A percentile compares a stretch with the other conserved stretches of the same genome.
Conservation (phyloP, 1,140 invertebrate genomes). For the Gryon sp. region DNA sequence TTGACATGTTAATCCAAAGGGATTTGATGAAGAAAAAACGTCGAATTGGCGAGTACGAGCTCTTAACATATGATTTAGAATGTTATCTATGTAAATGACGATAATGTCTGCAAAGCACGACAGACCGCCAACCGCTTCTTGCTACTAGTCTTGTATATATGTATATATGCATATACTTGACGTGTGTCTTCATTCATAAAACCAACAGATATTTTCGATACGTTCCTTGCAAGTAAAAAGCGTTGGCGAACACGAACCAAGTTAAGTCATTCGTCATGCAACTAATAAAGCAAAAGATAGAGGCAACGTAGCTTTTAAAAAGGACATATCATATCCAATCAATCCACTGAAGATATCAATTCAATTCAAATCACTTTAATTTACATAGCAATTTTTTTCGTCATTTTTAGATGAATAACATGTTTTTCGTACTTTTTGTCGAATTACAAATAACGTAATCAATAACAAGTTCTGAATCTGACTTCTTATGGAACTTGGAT, state of each 20-base stretch:
- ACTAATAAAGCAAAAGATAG: neutral
- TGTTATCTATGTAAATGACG: slow-evolving; percentile 68
- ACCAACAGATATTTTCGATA: slow-evolving; percentile 74
- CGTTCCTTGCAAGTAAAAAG: slow-evolving; percentile 41
- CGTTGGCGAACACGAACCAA: slow-evolving; percentile 55
- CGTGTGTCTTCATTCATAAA: slow-evolving; percentile 65
- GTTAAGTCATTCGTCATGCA: slow-evolving; percentile 44
- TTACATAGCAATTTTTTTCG: too few relatives aligned
- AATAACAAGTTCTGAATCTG: too few relatives aligned
- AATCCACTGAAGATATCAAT: neutral
- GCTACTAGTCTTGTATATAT: neutral
- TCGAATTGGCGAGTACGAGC: slow-evolving; percentile 21
- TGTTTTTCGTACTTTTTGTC: too few relatives aligned
- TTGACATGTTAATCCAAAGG: slow-evolving; percentile 19
- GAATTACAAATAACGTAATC: too few relatives aligned
- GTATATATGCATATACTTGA: slow-evolving; percentile 9
- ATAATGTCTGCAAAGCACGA: slow-evolving; percentile 55
- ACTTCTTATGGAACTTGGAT: too few relatives aligned
- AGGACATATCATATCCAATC: slow-evolving; percentile 3
- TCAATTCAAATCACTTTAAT: too few relatives aligned
- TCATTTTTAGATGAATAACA: too few relatives aligned
- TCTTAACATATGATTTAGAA: slow-evolving; percentile 32
- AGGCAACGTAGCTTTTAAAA: slow-evolving; percentile 22
- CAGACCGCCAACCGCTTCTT: slow-evolving; percentile 26
- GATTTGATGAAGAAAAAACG: too few relatives aligned